These are phyloP conservation scores for Sebastiscus tertius DNA, from an alignment of 2,797 vertebrate genomes.

Conservation along the genomic window DNA sequence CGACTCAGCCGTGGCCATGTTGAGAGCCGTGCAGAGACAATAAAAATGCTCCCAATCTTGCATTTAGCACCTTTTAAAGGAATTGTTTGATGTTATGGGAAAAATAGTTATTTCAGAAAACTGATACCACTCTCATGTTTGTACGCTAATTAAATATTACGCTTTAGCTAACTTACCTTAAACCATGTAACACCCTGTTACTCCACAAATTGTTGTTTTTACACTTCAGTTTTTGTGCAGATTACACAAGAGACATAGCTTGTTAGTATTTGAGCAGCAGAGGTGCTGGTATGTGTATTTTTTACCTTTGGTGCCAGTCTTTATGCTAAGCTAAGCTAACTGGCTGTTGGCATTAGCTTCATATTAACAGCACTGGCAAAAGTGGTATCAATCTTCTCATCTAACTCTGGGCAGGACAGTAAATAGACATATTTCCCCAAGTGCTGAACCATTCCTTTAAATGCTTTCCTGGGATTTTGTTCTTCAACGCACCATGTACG, in stretches of 20 bases:
- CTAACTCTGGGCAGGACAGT: background rate
- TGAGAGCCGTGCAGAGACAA: too few relatives aligned
- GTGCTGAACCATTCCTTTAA: background rate
- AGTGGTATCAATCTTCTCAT: background rate
- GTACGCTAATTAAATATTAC: background rate
- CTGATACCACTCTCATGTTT: background rate
- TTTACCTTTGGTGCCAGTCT: background rate
- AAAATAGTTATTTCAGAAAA: background rate
- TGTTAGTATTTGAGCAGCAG: too few relatives aligned
- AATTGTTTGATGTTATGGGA: background rate
- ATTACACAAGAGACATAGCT: too few relatives aligned
- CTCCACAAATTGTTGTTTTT: background rate
- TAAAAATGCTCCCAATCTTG: too few relatives aligned
- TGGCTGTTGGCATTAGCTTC: background rate
- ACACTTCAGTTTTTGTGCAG: background rate
- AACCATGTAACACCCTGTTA: background rate
- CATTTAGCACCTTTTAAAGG: background rate
- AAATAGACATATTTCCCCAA: background rate
- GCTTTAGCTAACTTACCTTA: background rate
- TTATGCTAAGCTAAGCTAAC: background rate
- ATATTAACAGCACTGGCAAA: background rate
- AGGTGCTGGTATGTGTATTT: too few relatives aligned
- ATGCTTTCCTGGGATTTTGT: background rate
- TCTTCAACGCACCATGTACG: constrained; percentile 69
- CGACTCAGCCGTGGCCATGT: too few relatives aligned